A percentile compares a stretch with the other conserved stretches of the same genome.
Evolutionary conservation across 1,140 invertebrate species (phyloP).

Genomic region (Amyelois transitella): DNA sequence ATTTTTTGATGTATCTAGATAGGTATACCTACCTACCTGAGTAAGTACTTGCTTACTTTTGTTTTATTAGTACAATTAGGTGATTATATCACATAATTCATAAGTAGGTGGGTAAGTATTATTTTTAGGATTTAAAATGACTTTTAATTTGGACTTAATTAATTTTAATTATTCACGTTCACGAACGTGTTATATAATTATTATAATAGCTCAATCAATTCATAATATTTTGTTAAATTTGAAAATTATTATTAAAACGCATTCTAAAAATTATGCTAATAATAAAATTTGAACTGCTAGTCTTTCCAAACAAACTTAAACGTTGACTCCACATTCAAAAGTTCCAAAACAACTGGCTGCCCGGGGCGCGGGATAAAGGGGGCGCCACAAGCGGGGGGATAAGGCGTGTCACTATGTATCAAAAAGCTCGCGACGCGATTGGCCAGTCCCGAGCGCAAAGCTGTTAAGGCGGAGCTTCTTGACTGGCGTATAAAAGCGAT

Average conservation of each 20-base stretch:
- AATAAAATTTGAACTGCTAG: not conserved
- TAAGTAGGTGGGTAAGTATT: too few species aligned
- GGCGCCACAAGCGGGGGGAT: constrained; percentile 17
- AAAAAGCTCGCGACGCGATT: constrained; percentile 36
- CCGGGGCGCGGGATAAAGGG: constrained; percentile 13
- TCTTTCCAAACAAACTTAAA: constrained; percentile 22
- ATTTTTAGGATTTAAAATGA: too few species aligned
- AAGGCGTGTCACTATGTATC: constrained; percentile 21
- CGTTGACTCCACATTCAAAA: not conserved
- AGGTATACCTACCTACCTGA: too few species aligned
- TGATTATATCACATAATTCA: too few species aligned
- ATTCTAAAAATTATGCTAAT: not conserved
- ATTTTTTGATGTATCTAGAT: too few species aligned
- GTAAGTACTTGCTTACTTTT: too few species aligned
- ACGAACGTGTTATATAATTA: too few species aligned
- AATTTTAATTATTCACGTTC: too few species aligned
- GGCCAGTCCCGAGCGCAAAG: constrained; percentile 22
- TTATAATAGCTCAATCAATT: too few species aligned
- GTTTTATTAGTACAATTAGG: too few species aligned
- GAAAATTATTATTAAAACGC: not conserved
- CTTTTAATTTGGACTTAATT: too few species aligned
- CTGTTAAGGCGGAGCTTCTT: constrained; percentile 35
- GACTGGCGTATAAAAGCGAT: constrained; percentile 37
- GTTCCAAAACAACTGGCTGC: not conserved
- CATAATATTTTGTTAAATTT: too few species aligned